A percentile compares a stretch with the other conserved stretches of the same genome.
Evolutionary conservation across 2,113 vertebrate species (phyloP).

Genomic region (Asarcornis scutulata): DNA sequence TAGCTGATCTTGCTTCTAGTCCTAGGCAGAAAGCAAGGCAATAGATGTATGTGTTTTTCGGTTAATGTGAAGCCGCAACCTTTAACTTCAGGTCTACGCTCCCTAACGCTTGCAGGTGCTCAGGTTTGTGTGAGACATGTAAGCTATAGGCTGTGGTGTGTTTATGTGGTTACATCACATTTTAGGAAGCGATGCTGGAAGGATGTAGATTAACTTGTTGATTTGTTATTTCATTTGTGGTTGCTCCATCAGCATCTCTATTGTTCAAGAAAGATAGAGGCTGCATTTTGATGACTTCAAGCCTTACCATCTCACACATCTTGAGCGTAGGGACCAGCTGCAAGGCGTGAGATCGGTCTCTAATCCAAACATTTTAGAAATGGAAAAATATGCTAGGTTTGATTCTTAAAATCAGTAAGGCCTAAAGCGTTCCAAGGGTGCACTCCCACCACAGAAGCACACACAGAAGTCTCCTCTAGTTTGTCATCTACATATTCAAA

Average conservation of each 20-base stretch:
- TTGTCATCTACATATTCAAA: background rate
- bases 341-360: background rate
- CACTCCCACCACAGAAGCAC: background rate
- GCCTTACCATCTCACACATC: background rate
- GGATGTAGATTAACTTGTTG: slow-evolving; percentile 53
- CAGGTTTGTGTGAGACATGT: background rate
- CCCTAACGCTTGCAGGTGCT: background rate
- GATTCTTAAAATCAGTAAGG: background rate
- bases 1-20: background rate
- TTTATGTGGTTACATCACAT: slow-evolving; percentile 32
- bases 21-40: background rate
- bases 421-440: background rate
- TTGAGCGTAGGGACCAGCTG: background rate
- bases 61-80: background rate
- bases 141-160: background rate
- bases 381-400: background rate
- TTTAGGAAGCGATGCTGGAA: slow-evolving; percentile 48
- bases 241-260: slow-evolving; percentile 17
- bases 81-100: background rate
- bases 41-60: background rate
- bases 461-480: background rate
- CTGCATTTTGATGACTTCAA: slow-evolving; percentile 18
- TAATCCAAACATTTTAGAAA: background rate
- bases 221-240: background rate
- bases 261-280: background rate